Percentiles rank a stretch among this genome's conserved stretches.
Conservation (phyloP, 2,888 invertebrate genomes). For the Leptogaster cylindrica region DNA sequence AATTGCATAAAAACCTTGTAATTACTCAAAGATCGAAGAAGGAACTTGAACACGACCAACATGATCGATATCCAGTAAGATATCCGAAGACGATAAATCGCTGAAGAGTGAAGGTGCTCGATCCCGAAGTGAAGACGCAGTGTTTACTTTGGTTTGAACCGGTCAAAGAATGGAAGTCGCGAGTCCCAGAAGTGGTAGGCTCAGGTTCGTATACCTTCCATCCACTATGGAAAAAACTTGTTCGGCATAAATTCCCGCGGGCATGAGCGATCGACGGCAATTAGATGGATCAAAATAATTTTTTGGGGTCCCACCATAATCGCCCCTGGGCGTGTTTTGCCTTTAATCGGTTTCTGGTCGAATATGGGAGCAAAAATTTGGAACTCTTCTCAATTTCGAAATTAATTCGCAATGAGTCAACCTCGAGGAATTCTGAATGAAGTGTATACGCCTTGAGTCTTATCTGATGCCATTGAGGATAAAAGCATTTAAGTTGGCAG, state of each 20-base stretch:
- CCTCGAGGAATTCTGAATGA: neutral
- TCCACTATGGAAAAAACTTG: neutral
- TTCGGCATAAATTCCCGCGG: neutral
- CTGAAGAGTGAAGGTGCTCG: too few relatives aligned
- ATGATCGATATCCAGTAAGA: too few relatives aligned
- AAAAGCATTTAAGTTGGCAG: too few relatives aligned
- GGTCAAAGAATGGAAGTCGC: too few relatives aligned
- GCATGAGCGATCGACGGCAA: neutral
- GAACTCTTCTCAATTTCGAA: neutral
- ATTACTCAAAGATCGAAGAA: too few relatives aligned
- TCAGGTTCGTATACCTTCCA: neutral
- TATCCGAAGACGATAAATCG: too few relatives aligned
- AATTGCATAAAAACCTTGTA: too few relatives aligned
- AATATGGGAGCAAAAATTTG: too few relatives aligned
- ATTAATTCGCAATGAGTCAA: neutral
- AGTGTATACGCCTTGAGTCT: neutral
- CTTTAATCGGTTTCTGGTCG: neutral
- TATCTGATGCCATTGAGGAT: neutral
- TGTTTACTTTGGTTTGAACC: too few relatives aligned
- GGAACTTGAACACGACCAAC: too few relatives aligned
- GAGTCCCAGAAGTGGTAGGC: too few relatives aligned
- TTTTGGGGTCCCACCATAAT: neutral
- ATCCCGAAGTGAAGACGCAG: too few relatives aligned
- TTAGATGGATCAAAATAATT: neutral
- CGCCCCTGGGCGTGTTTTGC: neutral